Conservation (phyloP, 2,113 vertebrate genomes). For the Amphilophus citrinellus region DNA sequence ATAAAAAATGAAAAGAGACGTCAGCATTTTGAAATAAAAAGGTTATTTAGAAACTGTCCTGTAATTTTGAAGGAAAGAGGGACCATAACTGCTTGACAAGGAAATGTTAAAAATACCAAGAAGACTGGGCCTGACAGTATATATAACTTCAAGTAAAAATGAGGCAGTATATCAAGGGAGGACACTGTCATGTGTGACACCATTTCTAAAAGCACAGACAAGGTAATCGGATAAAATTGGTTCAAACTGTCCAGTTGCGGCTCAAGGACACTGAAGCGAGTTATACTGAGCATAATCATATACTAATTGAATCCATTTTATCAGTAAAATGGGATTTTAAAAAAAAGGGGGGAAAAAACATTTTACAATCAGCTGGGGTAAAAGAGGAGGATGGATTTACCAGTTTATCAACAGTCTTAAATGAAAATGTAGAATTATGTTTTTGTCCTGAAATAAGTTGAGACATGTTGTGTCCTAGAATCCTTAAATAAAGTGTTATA, state of each 20-base stretch:
- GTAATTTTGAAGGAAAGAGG: not conserved
- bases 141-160: not conserved
- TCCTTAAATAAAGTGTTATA: too few relatives aligned
- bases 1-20: not conserved
- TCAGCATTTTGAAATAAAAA: not conserved
- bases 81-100: not conserved
- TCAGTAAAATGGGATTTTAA: not conserved
- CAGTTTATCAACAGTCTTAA: not conserved
- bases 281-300: not conserved
- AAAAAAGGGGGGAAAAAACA: not conserved
- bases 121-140: not conserved
- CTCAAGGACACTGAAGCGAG: not conserved
- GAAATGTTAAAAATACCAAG: not conserved
- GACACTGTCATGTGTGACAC: not conserved
- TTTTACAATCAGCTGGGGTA: not conserved
- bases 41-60: not conserved
- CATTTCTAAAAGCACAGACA: not conserved
- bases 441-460: too few relatives aligned
- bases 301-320: not conserved
- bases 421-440: not conserved
- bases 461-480: too few relatives aligned
- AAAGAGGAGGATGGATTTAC: not conserved
- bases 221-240: not conserved
- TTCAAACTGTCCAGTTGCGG: not conserved
- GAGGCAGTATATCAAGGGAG: not conserved